Conservation (phyloP, 1,140 invertebrate genomes). For the Drosophila bocqueti region DNA sequence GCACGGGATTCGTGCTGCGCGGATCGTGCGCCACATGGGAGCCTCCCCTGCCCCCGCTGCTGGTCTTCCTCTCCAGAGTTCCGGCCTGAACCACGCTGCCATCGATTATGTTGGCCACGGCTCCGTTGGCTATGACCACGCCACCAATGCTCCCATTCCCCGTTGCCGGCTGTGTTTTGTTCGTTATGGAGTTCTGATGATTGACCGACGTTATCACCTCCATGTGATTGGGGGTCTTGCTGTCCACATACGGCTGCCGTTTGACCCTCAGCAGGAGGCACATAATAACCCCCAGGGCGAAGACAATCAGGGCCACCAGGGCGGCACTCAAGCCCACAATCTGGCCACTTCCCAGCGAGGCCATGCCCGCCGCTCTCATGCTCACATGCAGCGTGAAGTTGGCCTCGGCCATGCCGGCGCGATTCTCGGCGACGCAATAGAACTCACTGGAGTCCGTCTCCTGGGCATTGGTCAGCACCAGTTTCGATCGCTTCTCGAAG, state of each 20-base stretch:
- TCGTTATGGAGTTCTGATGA: slow-evolving; percentile 85
- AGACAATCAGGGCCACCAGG: slow-evolving; percentile 91
- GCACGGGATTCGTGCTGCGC: slow-evolving; percentile 88
- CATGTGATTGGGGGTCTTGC: slow-evolving; percentile 90
- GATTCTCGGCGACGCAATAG: slow-evolving; percentile 95
- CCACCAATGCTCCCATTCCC: slow-evolving; percentile 86
- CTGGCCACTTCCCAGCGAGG: slow-evolving; percentile 92
- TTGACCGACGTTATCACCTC: slow-evolving; percentile 89
- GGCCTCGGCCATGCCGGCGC: slow-evolving; percentile 95
- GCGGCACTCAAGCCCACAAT: slow-evolving; percentile 94
- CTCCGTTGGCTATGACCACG: slow-evolving; percentile 80
- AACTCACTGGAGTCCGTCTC: slow-evolving; percentile 95
- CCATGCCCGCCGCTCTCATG: slow-evolving; percentile 90
- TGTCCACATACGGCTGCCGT: slow-evolving; percentile 89
- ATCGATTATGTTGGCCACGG: slow-evolving; percentile 71
- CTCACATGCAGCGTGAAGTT: slow-evolving; percentile 95
- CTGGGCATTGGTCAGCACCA: slow-evolving; percentile 94
- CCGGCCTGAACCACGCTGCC: slow-evolving; percentile 26
- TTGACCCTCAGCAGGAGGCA: slow-evolving; percentile 90
- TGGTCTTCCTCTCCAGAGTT: slow-evolving; percentile 74
- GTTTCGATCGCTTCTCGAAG: slow-evolving; percentile 90
- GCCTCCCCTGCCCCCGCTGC: slow-evolving; percentile 25
- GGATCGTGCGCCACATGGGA: slow-evolving; percentile 74
- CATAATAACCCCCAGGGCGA: slow-evolving; percentile 90
- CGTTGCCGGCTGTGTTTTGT: slow-evolving; percentile 85